Percentiles rank a stretch among this genome's conserved stretches.
Conservation (phyloP, 2,113 vertebrate species). For the Alouatta palliata region DNA sequence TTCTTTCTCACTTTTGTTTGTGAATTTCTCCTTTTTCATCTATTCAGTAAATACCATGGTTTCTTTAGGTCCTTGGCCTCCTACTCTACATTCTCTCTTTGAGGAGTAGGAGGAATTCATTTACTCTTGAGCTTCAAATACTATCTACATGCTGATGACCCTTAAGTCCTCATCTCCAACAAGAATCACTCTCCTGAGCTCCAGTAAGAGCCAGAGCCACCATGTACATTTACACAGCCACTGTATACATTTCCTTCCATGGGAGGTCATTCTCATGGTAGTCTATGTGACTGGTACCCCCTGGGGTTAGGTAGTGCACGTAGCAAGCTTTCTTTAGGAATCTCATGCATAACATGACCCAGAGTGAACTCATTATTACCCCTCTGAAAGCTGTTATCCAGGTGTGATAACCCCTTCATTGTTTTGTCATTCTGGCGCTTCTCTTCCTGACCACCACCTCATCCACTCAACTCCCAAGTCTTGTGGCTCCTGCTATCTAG, state of each 20-base stretch:
- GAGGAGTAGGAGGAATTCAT: background rate
- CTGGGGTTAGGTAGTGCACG: background rate
- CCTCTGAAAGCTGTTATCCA: background rate
- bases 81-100: background rate
- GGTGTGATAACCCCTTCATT: background rate
- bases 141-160: background rate
- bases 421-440: background rate
- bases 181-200: background rate
- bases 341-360: background rate
- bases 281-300: background rate
- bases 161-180: background rate
- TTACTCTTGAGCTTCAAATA: background rate
- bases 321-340: background rate
- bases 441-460: background rate
- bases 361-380: background rate
- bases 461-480: background rate
- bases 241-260: background rate
- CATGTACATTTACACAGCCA: background rate
- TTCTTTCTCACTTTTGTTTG: background rate
- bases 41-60: background rate
- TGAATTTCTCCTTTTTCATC: background rate
- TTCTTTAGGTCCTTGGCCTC: background rate
- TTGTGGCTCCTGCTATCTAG: background rate
- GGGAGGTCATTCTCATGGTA: background rate
- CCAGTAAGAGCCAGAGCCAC: background rate